These are phyloP conservation scores for Candidula unifasciata DNA, from an alignment of 2,888 invertebrate species.

Conservation along the genomic window DNA sequence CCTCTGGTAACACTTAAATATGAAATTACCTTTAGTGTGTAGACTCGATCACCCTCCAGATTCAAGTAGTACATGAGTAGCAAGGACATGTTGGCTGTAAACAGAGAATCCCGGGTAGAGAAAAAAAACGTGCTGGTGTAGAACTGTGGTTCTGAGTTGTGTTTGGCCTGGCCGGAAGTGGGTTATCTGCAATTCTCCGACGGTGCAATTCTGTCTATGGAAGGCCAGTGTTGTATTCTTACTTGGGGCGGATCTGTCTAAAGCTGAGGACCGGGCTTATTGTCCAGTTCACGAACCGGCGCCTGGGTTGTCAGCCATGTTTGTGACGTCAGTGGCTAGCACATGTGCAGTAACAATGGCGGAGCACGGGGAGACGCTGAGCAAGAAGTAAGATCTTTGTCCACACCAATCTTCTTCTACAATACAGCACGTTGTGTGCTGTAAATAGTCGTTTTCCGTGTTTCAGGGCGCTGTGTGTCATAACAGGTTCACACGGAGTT, in stretches of 20 bases:
- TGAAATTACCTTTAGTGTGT: slow-evolving; percentile 87
- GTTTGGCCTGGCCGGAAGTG: background rate
- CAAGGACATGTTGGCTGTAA: slow-evolving; percentile 79
- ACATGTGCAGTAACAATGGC: slow-evolving; percentile 47
- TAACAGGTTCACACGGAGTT: too few species aligned
- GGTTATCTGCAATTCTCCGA: background rate
- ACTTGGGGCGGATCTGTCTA: background rate
- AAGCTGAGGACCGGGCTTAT: background rate
- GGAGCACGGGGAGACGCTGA: slow-evolving; percentile 15
- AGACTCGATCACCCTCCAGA: slow-evolving; percentile 88
- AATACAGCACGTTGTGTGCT: too few species aligned
- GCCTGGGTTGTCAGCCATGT: too few species aligned
- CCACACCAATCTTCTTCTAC: too few species aligned
- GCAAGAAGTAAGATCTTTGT: slow-evolving; percentile 39
- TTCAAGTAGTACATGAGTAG: slow-evolving; percentile 88
- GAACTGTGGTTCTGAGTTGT: too few species aligned
- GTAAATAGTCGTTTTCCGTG: too few species aligned
- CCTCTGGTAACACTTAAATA: too few species aligned
- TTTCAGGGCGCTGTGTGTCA: too few species aligned
- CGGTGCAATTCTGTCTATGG: background rate
- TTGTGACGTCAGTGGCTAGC: background rate
- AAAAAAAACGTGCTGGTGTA: background rate
- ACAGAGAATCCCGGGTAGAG: background rate
- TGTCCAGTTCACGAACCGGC: background rate
- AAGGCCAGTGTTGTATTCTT: background rate